phyloP scores from a whole-genome alignment of 1,140 invertebrate genomes.

The Pachypsylla venusta region DNA sequence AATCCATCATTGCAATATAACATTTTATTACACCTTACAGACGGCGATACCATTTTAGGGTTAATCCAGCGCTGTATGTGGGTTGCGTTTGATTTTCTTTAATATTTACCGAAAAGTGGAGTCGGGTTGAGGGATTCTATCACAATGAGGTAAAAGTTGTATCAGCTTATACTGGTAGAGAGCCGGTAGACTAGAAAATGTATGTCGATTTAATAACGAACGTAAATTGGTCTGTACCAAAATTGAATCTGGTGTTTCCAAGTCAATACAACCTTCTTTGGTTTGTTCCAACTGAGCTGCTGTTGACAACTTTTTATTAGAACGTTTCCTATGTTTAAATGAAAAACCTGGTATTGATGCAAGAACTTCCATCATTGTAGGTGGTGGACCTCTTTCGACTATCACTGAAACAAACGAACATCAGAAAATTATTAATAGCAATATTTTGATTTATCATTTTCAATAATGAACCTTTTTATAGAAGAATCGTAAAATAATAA shows the following conservation, averaged over 20 bases:
- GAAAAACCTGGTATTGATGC: constrained; percentile 82
- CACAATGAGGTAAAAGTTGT: constrained; percentile 78
- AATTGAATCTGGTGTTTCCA: constrained; percentile 93
- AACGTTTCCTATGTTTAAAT: constrained; percentile 53
- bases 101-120: constrained; percentile 31
- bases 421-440: no score
- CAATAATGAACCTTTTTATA: no score
- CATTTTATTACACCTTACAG: no score
- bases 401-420: no score
- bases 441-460: no score
- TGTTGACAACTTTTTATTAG: constrained; percentile 51
- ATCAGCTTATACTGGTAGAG: constrained; percentile 84
- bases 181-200: constrained; percentile 70
- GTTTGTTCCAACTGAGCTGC: constrained; percentile 84
- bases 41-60: no score
- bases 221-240: constrained; percentile 81
- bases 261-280: constrained; percentile 82
- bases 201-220: constrained; percentile 74
- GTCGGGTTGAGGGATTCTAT: constrained; percentile 38
- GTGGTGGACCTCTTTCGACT: constrained; percentile 17
- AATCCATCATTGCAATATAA: no score
- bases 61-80: no score
- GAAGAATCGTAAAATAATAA: no score
- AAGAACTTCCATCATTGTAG: constrained; percentile 70
- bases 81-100: constrained; percentile 24